Evolutionary conservation across 2,797 vertebrate genomes (phyloP).

Genomic region (Cyprinella venusta): DNA sequence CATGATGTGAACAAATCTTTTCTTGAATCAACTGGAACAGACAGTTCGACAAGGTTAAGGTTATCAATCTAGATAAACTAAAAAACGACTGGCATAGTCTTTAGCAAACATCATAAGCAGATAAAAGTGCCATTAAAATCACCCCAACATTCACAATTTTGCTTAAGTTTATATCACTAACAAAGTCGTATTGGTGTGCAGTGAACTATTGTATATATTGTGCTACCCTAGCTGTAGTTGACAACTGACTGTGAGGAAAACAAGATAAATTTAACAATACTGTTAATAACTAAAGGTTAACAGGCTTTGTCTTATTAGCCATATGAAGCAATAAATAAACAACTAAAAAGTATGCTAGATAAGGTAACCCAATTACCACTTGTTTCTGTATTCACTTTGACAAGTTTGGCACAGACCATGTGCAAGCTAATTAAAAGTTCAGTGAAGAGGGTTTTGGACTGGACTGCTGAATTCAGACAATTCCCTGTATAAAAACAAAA

Average conservation of each 20-base stretch:
- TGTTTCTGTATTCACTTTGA: conserved; percentile 41
- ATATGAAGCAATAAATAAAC: conserved; percentile 22
- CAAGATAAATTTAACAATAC: not conserved
- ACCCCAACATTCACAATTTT: not conserved
- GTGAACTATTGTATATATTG: not conserved
- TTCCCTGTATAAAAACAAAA: no score
- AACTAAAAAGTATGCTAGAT: conserved; percentile 21
- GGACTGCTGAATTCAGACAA: not conserved
- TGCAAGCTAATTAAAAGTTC: conserved; percentile 41
- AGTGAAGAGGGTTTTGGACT: not conserved
- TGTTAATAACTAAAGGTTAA: conserved; percentile 31
- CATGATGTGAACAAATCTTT: not conserved
- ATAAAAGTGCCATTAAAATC: not conserved
- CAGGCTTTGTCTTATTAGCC: conserved; percentile 20
- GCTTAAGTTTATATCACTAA: not conserved
- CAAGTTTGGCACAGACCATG: conserved; percentile 12
- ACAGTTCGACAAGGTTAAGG: not conserved
- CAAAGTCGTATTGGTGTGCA: not conserved
- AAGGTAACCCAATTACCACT: conserved; percentile 38
- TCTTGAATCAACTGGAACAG: not conserved
- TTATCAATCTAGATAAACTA: not conserved
- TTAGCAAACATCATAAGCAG: not conserved
- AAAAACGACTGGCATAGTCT: not conserved
- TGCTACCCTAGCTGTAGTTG: not conserved
- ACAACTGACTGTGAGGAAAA: not conserved